Base-by-base conservation (phyloP, 2,888 invertebrate genomes). In the Eudasyphora cyanicolor region DNA sequence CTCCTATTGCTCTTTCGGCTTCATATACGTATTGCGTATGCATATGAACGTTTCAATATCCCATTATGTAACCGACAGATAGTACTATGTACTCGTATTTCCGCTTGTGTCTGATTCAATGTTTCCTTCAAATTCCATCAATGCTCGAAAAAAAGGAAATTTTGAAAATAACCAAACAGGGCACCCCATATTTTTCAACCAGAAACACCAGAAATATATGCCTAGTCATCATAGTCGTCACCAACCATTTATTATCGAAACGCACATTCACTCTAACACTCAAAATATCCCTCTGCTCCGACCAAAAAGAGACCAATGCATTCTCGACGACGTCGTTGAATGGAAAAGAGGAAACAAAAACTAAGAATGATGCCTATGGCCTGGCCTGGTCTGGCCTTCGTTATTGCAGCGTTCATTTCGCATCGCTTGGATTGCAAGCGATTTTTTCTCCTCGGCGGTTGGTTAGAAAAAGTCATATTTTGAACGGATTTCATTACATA, bases 401-500 rank as follows among this genome's bases (percentile, higher is more conserved):
- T 38, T 42, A 42, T 67, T 21, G 24, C 64, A 2, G 24, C 42
- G 42, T 67, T 42, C 67, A 19, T 8, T n/a, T 7, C 19, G 32
- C 38, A 67, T 67, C 42, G 38, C 21, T 42, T 38, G 19, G 29
- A 42, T 12, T 38, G 24, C 42, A 21, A 7, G 19, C 29, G 19
- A 12, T 62, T 67, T 67, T 42, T 10, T 24, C 8, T 27, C 45
- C 2, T 45, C 2, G n/a, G 1, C 7, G 57, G 27, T 27, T 27
- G 62, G 54, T 32, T 5, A 64, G 12, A 64, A 67, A 49, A 54
- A 71, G 51, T 76, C 80, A 76, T 81, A 78, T 75, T 75, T 83
- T 75, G 54, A 62, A 71, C 57, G 64, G 75, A 71, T 81, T 81
- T 77, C 64, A 75, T 81, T 78, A 75, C 71, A 80, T 75, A 75